Conservation (phyloP, 2,113 vertebrate species). For the Eublepharis macularius region DNA sequence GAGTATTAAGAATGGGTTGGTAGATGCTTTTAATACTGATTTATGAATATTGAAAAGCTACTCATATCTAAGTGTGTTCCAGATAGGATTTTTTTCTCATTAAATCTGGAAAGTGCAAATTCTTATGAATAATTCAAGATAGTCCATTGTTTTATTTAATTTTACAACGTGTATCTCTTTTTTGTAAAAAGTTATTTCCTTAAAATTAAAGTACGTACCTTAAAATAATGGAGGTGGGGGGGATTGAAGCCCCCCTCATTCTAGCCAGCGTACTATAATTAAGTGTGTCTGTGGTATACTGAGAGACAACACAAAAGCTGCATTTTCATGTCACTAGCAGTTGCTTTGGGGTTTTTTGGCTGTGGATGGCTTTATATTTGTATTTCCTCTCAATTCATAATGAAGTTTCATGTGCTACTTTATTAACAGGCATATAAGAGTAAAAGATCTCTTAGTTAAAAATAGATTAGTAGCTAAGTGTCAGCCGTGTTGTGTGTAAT, state of each 20-base stretch:
- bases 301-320: background rate
- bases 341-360: background rate
- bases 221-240: background rate
- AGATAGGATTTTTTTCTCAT: background rate
- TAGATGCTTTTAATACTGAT: background rate
- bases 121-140: background rate
- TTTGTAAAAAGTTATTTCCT: background rate
- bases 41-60: background rate
- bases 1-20: background rate
- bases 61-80: background rate
- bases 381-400: background rate
- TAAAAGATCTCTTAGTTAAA: conserved; percentile 1
- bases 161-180: too few species aligned
- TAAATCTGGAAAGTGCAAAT: background rate
- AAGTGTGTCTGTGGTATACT: background rate
- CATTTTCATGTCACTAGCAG: background rate
- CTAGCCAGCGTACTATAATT: background rate
- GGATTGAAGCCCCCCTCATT: background rate
- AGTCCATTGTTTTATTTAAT: background rate
- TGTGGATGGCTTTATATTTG: background rate
- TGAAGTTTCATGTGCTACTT: conserved; percentile 2
- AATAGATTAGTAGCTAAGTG: conserved; percentile 24
- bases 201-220: background rate
- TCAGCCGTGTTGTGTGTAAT: conserved; percentile 56
- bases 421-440: conserved; percentile 50